Evolutionary conservation across 2,888 invertebrate species (phyloP), one percentile per base, ranked within the genome.

Genomic region (Diplolepis rosae): DNA sequence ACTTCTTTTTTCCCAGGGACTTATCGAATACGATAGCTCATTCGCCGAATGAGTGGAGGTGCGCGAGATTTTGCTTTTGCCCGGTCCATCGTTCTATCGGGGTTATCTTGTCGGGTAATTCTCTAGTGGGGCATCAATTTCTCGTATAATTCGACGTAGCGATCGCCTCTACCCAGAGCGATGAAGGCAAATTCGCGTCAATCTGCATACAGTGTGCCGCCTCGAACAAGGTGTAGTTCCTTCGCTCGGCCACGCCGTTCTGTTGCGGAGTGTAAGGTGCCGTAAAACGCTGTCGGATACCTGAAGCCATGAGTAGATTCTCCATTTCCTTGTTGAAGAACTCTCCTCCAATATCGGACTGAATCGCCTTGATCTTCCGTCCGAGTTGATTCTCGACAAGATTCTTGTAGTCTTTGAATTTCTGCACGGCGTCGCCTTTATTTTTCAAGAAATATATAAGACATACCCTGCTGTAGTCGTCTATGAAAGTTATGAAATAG

Each of bases 341-440:
- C 75, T 85, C 82, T 51, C 79, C 79, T n/a, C 82, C 80, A 74
- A 82, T 83, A 67, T n/a, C n/a, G n/a, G n/a, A n/a, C n/a, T n/a
- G n/a, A n/a, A n/a, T n/a, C n/a, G n/a, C n/a, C n/a, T n/a, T 77
- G 1, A 79, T 78, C 32, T 70, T 74, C n/a, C 54, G 50, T 7
- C 69, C 73, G 7, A 72, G 71, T 54, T 76, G 76, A 3, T 72
- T 76, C 39, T 80, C 78, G 24, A 72, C 77, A 18, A 72, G 18
- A 13, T 61, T 67, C 39, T 76, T 78, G 42, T 65, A 79, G 1
- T 77, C 74, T 6, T 30, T 50, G 51, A 77, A 79, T 24, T 71
- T 75, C 11, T 73, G 18, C 28, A 75, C 68, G 1, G 52, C 75
- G 3, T 79, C 76, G 13, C 45, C 30, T 54, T 80, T 79, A 4